phyloP scores from a whole-genome alignment of 2,888 invertebrate genomes.

The Drosophila falleni region DNA sequence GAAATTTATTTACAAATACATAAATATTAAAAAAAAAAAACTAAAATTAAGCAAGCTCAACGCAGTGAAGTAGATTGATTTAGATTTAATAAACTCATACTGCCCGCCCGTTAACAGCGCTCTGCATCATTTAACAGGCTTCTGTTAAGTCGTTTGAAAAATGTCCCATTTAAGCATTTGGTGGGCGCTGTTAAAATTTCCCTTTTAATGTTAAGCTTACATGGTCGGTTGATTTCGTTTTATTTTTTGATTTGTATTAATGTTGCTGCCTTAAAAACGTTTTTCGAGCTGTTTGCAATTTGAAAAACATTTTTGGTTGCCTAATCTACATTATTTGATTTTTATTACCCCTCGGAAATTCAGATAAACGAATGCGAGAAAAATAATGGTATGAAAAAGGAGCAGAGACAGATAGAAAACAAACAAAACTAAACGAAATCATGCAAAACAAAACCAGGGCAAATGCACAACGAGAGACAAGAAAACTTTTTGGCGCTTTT shows the following conservation, averaged over 20 bases:
- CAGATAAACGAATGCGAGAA: conserved; percentile 56
- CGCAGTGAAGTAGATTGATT: background rate
- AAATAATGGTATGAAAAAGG: conserved; percentile 55
- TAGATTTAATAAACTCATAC: background rate
- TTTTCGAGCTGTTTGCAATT: conserved; percentile 29
- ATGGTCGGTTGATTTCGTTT: conserved; percentile 6
- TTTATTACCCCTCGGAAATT: conserved; percentile 55
- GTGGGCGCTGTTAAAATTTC: conserved; percentile 53
- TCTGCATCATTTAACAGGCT: conserved; percentile 3
- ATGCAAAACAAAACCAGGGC: conserved; percentile 35
- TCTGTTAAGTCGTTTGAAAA: conserved; percentile 9
- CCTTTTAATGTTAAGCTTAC: conserved; percentile 25
- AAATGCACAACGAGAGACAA: conserved; percentile 31
- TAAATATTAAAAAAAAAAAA: background rate
- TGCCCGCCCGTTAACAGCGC: background rate
- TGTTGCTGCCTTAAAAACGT: conserved; percentile 20
- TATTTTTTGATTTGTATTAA: background rate
- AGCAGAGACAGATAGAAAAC: conserved; percentile 11
- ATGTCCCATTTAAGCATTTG: conserved; percentile 1
- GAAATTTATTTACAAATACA: too few relatives aligned
- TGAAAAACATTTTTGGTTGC: conserved; percentile 32
- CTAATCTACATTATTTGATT: conserved; percentile 60
- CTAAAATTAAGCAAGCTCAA: background rate
- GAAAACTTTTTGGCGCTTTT: conserved; percentile 45
- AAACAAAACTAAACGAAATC: conserved; percentile 15